These are phyloP conservation scores for Ammodytes marinus DNA, from an alignment of 2,113 vertebrate genomes.

Conservation along the genomic window DNA sequence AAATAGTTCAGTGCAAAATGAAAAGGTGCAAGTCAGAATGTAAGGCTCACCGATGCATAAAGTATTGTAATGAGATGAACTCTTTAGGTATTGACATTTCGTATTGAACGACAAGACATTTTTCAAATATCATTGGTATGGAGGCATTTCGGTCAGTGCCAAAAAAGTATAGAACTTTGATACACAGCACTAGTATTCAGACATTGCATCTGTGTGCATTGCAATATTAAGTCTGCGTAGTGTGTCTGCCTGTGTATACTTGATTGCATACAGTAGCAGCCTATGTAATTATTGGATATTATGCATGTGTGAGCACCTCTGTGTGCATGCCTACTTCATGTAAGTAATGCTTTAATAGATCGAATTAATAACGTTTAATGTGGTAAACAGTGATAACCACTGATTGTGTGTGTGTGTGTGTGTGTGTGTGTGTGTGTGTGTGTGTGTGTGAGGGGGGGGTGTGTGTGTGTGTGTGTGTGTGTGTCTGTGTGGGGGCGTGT, in stretches of 20 bases:
- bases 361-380: conserved; percentile 2
- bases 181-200: neutral
- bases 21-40: neutral
- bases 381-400: conserved; percentile 5
- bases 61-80: neutral
- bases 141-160: too few species aligned
- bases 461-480: conserved; percentile 7
- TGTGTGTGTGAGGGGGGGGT: conserved; percentile 17
- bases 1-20: too few species aligned
- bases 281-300: conserved; percentile 26
- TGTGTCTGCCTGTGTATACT: neutral
- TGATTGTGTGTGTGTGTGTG: conserved; percentile 2
- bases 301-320: conserved; percentile 45
- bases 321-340: neutral
- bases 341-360: neutral
- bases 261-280: neutral
- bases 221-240: neutral
- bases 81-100: too few species aligned
- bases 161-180: too few species aligned
- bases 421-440: neutral
- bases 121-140: too few species aligned
- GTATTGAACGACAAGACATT: too few species aligned
- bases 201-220: neutral
- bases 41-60: neutral
- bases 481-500: conserved; percentile 29